These are phyloP conservation scores for Stenurella melanura DNA, from an alignment of 2,888 invertebrate genomes.

Conservation along the genomic window DNA sequence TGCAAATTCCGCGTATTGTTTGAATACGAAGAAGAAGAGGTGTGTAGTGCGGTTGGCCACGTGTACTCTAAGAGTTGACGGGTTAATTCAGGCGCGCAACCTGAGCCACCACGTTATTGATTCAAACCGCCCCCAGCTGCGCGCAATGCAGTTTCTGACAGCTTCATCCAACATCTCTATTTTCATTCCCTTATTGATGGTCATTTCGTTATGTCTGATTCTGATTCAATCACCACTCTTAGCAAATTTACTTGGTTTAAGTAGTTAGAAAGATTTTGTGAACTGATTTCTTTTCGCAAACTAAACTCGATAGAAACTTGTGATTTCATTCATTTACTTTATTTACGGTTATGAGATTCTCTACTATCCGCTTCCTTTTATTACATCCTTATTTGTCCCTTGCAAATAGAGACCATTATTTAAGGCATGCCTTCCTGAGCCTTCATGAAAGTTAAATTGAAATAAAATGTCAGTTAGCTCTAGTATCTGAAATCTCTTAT, in stretches of 20 bases:
- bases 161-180: conserved; percentile 60
- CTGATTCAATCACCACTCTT: conserved; percentile 62
- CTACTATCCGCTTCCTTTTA: conserved; percentile 8
- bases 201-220: conserved; percentile 67
- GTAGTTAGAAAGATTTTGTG: conserved; percentile 39
- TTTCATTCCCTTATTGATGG: conserved; percentile 60
- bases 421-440: too few species aligned
- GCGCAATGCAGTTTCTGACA: conserved; percentile 65
- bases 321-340: conserved; percentile 34
- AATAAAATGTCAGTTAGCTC: too few species aligned
- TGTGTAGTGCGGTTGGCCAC: conserved; percentile 10
- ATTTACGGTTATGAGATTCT: conserved; percentile 36
- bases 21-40: conserved; percentile 13
- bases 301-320: conserved; percentile 42
- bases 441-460: too few species aligned
- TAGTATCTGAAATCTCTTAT: too few species aligned
- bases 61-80: conserved; percentile 48
- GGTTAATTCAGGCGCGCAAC: conserved; percentile 65
- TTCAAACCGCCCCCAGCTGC: conserved; percentile 65
- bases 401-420: neutral
- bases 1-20: neutral
- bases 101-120: conserved; percentile 63
- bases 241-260: conserved; percentile 44
- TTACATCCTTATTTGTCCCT: neutral
- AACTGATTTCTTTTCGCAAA: conserved; percentile 41